Evolutionary conservation across 2,888 invertebrate genomes (phyloP).

Genomic region (Octodonta nipae): DNA sequence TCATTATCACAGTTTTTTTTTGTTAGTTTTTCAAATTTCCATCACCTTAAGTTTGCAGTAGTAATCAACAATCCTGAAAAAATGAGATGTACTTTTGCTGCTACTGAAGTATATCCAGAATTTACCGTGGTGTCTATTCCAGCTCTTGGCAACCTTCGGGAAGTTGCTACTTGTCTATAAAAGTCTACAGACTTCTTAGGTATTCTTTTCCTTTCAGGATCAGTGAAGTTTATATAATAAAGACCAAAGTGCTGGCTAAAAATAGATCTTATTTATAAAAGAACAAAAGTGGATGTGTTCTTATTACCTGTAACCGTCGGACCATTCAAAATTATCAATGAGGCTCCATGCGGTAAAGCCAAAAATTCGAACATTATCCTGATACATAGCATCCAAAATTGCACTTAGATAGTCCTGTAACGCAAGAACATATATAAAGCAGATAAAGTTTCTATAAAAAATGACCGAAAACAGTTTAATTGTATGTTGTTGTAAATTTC

Average conservation of each 20-base stretch:
- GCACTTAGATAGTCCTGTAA: conserved; percentile 32
- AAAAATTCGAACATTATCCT: conserved; percentile 27
- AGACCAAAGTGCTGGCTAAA: conserved; percentile 54
- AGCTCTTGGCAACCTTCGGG: too few relatives aligned
- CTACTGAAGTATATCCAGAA: too few relatives aligned
- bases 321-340: conserved; percentile 37
- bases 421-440: too few relatives aligned
- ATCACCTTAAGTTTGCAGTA: too few relatives aligned
- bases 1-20: too few relatives aligned
- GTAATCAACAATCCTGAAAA: too few relatives aligned
- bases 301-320: conserved; percentile 18
- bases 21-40: too few relatives aligned
- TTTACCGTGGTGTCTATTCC: too few relatives aligned
- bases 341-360: conserved; percentile 33
- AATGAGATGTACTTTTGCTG: too few relatives aligned
- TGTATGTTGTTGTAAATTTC: not conserved
- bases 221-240: conserved; percentile 51
- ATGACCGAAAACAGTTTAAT: too few relatives aligned
- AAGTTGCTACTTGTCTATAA: conserved; percentile 4
- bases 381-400: conserved; percentile 25
- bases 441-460: too few relatives aligned
- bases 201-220: conserved; percentile 43
- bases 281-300: not conserved
- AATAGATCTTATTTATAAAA: not conserved
- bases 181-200: conserved; percentile 44